These are phyloP conservation scores for Clarias gariepinus DNA, from an alignment of 2,113 vertebrate species.

Conservation along the genomic window DNA sequence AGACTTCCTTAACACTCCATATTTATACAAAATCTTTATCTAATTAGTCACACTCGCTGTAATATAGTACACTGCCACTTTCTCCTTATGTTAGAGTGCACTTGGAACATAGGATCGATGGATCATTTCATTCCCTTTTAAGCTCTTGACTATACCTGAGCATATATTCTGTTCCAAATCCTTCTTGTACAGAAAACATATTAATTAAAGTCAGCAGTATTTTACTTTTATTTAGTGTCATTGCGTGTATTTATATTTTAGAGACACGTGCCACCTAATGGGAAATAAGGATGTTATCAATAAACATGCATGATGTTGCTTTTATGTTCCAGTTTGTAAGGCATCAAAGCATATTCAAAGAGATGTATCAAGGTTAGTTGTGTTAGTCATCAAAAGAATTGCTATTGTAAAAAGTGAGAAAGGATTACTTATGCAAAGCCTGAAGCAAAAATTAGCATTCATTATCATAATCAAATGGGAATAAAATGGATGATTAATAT, in stretches of 20 bases:
- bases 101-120: not conserved
- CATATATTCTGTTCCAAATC: constrained; percentile 26
- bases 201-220: constrained; percentile 5
- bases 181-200: constrained; percentile 25
- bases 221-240: constrained; percentile 36
- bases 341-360: constrained; percentile 57
- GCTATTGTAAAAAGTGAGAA: constrained; percentile 45
- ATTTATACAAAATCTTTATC: constrained; percentile 24
- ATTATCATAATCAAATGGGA: constrained; percentile 49
- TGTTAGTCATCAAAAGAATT: constrained; percentile 52
- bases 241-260: constrained; percentile 55
- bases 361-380: constrained; percentile 56
- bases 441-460: constrained; percentile 51
- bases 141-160: constrained; percentile 16
- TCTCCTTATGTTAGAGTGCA: constrained; percentile 4
- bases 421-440: constrained; percentile 44
- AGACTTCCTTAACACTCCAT: constrained; percentile 25
- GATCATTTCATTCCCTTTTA: constrained; percentile 6
- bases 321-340: constrained; percentile 51
- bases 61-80: constrained; percentile 10
- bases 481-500: constrained; percentile 32
- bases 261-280: constrained; percentile 45
- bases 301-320: constrained; percentile 47
- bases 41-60: constrained; percentile 25
- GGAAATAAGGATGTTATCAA: constrained; percentile 41